These are phyloP conservation scores for Petrocephalus microphthalmus DNA, from an alignment of 2,113 vertebrate species.

Conservation along the genomic window DNA sequence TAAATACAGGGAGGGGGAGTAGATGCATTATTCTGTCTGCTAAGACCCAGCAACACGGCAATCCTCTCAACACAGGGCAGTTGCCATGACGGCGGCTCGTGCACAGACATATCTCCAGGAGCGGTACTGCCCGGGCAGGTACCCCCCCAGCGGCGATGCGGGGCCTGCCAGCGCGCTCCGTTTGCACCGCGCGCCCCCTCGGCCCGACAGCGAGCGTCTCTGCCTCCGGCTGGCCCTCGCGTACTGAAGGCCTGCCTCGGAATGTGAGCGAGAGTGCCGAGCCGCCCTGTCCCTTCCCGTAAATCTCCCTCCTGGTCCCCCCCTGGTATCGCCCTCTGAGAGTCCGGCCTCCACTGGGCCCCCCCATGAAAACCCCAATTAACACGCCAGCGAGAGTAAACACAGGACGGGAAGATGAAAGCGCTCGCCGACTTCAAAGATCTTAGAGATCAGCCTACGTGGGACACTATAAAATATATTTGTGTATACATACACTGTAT, in stretches of 20 bases:
- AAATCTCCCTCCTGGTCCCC: not conserved
- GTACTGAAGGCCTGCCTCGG: not conserved
- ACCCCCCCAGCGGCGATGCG: not conserved
- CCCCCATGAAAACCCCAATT: not conserved
- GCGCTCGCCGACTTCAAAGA: slow-evolving; percentile 1
- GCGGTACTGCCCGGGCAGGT: not conserved
- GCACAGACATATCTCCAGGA: not conserved
- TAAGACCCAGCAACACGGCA: not conserved
- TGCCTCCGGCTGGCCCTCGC: not conserved
- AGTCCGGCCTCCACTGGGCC: not conserved
- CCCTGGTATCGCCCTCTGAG: not conserved
- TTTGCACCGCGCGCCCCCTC: not conserved
- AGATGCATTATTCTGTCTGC: not conserved
- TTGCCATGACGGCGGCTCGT: not conserved
- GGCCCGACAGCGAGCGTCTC: not conserved
- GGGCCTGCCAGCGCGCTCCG: not conserved
- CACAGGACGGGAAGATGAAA: slow-evolving; percentile 7
- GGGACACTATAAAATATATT: not conserved
- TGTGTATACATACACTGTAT: not conserved
- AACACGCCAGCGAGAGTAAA: slow-evolving; percentile 12
- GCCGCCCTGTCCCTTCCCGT: not conserved
- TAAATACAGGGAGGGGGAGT: not conserved
- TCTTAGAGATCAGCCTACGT: slow-evolving; percentile 1
- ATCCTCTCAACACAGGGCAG: not conserved
- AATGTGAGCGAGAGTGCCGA: not conserved